Evolutionary conservation across 2,113 vertebrate genomes (phyloP).

Genomic region (Uropsilus gracilis): DNA sequence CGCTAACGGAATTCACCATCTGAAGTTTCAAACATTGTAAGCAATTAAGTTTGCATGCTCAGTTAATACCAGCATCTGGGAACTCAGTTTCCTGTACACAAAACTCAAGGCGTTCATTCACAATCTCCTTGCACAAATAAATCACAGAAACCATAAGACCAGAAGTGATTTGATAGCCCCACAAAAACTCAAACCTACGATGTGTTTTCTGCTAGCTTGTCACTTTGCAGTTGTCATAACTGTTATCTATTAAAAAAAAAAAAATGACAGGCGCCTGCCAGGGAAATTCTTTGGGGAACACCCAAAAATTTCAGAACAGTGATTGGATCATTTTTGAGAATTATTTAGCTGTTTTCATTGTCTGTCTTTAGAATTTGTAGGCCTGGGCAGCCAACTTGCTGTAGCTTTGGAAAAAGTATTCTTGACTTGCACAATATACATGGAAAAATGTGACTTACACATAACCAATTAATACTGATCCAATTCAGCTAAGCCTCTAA

Average conservation of each 20-base stretch:
- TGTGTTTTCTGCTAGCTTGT: background rate
- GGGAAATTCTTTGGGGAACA: background rate
- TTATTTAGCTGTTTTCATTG: background rate
- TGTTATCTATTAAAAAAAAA: conserved; percentile 54
- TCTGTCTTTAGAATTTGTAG: background rate
- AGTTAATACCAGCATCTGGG: conserved; percentile 41
- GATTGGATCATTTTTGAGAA: conserved; percentile 36
- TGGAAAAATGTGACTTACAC: background rate
- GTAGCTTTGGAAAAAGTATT: background rate
- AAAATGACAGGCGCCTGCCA: background rate
- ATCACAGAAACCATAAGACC: conserved; percentile 2
- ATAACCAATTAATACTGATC: background rate
- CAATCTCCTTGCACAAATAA: conserved; percentile 33
- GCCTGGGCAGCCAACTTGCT: background rate
- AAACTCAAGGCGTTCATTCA: conserved; percentile 10
- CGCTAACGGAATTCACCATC: background rate
- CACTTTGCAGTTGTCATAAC: conserved; percentile 30
- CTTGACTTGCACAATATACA: background rate
- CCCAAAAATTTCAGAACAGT: background rate
- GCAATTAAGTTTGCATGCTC: conserved; percentile 49
- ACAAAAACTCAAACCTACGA: background rate
- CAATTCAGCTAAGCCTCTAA: background rate
- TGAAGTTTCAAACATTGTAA: conserved; percentile 23
- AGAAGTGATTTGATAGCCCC: background rate
- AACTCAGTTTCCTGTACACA: conserved; percentile 35